phyloP scores from a whole-genome alignment of 2,113 vertebrate species.

The Nestor notabilis region DNA sequence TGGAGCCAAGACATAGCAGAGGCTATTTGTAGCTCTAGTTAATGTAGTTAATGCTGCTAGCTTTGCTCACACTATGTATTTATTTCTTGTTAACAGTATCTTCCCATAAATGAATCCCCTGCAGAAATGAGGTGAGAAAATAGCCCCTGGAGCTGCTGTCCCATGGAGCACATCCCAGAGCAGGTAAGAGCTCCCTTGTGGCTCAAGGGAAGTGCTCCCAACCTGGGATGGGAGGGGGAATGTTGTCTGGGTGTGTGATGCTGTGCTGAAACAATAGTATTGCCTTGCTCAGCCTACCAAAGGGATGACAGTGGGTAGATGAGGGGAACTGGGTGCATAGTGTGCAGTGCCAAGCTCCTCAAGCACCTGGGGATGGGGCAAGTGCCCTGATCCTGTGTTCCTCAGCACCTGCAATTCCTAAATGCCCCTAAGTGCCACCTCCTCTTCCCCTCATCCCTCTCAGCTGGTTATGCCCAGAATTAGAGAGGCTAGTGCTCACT shows the following conservation, averaged over 20 bases:
- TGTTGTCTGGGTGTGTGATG: accelerated
- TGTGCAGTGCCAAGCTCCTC: accelerated
- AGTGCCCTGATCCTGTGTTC: accelerated
- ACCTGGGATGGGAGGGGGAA: not conserved
- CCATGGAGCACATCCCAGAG: accelerated
- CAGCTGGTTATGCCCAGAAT: accelerated
- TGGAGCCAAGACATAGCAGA: not conserved
- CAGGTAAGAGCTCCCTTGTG: accelerated
- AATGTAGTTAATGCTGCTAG: not conserved
- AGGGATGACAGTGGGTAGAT: accelerated
- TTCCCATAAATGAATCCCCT: not conserved
- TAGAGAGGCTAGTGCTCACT: not conserved
- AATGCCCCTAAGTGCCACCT: not conserved
- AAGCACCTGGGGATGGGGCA: accelerated
- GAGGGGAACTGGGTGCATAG: accelerated
- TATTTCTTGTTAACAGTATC: not conserved
- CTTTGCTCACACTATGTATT: not conserved
- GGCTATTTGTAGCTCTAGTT: not conserved
- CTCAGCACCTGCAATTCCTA: not conserved
- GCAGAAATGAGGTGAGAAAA: accelerated
- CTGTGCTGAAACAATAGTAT: accelerated
- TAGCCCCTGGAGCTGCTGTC: not conserved
- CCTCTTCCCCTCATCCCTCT: not conserved
- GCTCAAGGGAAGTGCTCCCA: not conserved
- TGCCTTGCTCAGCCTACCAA: not conserved